Conservation (phyloP, 2,888 invertebrate species). For the Diadromus collaris region DNA sequence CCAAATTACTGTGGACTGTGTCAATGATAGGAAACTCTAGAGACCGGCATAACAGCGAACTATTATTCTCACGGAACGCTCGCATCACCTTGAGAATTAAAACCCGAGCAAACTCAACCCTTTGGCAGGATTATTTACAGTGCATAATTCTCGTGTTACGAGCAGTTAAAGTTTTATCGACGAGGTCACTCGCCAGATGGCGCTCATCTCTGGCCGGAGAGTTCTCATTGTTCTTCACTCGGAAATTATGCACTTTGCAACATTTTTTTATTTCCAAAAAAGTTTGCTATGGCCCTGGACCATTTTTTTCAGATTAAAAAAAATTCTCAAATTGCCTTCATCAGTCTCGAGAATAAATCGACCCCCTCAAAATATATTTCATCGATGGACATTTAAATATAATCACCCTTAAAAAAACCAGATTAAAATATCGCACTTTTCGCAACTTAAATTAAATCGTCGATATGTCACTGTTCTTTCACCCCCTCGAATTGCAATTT, state of each 20-base stretch:
- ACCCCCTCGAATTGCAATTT: neutral
- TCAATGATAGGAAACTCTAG: neutral
- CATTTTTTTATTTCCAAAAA: neutral
- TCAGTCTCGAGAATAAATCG: constrained; percentile 6
- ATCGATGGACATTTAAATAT: constrained; percentile 13
- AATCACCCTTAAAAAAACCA: neutral
- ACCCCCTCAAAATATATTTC: constrained; percentile 1
- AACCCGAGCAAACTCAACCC: constrained; percentile 3
- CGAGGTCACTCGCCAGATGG: constrained; percentile 5
- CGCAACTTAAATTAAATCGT: neutral
- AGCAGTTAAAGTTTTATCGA: constrained; percentile 1
- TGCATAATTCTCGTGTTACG: constrained; percentile 7
- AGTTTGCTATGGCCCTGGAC: neutral
- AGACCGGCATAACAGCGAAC: neutral
- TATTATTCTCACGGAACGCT: neutral
- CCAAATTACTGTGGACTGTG: neutral
- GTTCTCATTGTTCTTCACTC: neutral
- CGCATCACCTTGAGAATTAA: neutral
- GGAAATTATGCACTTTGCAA: neutral
- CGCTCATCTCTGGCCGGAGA: neutral
- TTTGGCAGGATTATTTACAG: constrained; percentile 3
- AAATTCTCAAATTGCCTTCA: neutral
- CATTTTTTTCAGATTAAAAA: neutral
- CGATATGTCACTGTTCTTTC: neutral
- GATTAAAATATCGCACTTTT: neutral